A percentile compares a stretch with the other conserved stretches of the same genome.
Evolutionary conservation across 2,797 vertebrate species (phyloP).

Genomic region (Bradypus variegatus): DNA sequence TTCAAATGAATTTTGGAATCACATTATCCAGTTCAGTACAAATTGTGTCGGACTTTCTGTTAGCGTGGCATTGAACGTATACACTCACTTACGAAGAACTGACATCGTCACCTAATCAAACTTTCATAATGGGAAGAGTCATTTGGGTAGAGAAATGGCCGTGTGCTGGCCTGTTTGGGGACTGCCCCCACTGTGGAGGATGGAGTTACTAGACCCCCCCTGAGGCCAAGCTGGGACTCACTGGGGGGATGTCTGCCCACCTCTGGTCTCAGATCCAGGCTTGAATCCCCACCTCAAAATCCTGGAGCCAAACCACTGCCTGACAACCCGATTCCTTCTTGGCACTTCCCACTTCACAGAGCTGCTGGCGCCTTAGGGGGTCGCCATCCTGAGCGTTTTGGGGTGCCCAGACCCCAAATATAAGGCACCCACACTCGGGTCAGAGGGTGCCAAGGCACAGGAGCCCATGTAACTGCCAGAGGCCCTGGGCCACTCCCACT

Average conservation of each 20-base stretch:
- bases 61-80: background rate
- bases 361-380: too few relatives aligned
- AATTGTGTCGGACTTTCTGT: background rate
- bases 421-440: too few relatives aligned
- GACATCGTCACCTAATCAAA: background rate
- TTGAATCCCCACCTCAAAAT: background rate
- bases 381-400: background rate
- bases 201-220: background rate
- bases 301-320: background rate
- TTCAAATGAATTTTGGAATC: background rate
- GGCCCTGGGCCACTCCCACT: background rate
- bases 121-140: rapidly evolving
- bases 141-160: background rate
- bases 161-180: rapidly evolving
- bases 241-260: background rate
- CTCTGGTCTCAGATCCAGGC: too few relatives aligned
- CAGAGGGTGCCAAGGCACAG: rapidly evolving
- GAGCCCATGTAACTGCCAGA: background rate
- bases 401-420: background rate
- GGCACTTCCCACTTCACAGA: background rate
- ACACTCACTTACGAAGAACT: background rate
- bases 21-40: background rate
- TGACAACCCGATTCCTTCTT: background rate
- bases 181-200: background rate
- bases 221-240: background rate